Evolutionary conservation across 2,797 vertebrate genomes (phyloP), one percentile per base, ranked within the genome.

Genomic region (Merluccius polli): DNA sequence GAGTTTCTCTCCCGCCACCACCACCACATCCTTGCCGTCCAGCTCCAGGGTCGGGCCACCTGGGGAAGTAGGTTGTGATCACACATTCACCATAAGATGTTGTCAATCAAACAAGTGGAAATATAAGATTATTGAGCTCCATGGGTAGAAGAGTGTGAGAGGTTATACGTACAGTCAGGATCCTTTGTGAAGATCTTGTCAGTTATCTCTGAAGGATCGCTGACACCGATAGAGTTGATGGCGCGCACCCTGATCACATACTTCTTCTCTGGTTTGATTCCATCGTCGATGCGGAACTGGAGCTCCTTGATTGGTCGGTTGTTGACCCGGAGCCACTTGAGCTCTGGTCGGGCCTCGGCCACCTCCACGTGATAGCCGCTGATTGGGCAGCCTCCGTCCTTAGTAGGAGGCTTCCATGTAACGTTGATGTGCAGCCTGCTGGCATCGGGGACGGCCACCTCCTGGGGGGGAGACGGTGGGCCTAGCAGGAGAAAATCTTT

Each of bases 131-230:
- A n/a, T n/a, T n/a, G 9, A 59, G 18, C 59, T 65, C 59, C n/a
- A 27, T 4, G 59, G 59, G 9, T 27, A 9, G 36, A 65, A 65
- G 59, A 27, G 8, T 27, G n/a, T 27, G n/a, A 65, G 59, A 10
- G 24, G 11, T 32, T 6, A 32, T 32, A 33, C 94, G 94, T 91
- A 99, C 98, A 98, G 90, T 99, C 97, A 29, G 98, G 95, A 79
- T 99, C 97, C 88, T 98, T 98, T 81, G 98, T 96, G 86, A 95
- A 95, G 81, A 98, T 95, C 81, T 96, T 97, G 92, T 99, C 97
- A 0, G 98, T 97, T 82, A 97, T 89, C 69, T 97, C 96, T 16
- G 98, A 99, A 68, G 98, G 98, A 48, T 99, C 97, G 31, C 98
- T 96, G 72, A 95, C 93, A 30, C 97, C 98, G 36, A 97, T 80